Conservation (phyloP, 2,113 vertebrate genomes). For the Xenopus borealis region DNA sequence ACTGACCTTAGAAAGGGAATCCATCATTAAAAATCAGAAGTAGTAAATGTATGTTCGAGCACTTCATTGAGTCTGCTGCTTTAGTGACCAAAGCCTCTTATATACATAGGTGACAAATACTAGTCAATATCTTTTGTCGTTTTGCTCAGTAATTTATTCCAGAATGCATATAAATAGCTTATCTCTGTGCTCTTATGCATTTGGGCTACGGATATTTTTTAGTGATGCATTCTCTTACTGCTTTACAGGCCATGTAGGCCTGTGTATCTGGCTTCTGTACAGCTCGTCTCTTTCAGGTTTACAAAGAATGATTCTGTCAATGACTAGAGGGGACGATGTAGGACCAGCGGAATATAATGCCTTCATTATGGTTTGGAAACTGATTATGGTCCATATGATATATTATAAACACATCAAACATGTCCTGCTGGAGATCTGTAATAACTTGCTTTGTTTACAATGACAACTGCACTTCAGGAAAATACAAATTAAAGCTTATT, state of each 20-base stretch:
- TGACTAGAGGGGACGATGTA: background rate
- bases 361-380: slow-evolving; percentile 31
- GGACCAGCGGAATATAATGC: slow-evolving; percentile 12
- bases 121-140: no score
- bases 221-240: background rate
- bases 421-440: slow-evolving; percentile 48
- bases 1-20: no score
- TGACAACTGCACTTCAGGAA: slow-evolving; percentile 56
- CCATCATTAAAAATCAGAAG: no score
- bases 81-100: no score
- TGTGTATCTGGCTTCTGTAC: background rate
- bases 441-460: slow-evolving; percentile 59
- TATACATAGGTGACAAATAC: no score
- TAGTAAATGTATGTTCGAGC: no score
- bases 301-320: slow-evolving; percentile 12
- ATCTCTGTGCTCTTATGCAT: no score
- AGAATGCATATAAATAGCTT: no score
- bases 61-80: no score
- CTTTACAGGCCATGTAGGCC: background rate
- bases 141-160: no score
- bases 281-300: slow-evolving; percentile 1
- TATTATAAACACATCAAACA: slow-evolving; percentile 21
- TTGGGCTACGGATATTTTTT: no score
- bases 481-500: slow-evolving; percentile 55
- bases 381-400: slow-evolving; percentile 2